These are phyloP conservation scores for Mugil cephalus DNA, from an alignment of 2,113 vertebrate genomes.

Conservation along the genomic window DNA sequence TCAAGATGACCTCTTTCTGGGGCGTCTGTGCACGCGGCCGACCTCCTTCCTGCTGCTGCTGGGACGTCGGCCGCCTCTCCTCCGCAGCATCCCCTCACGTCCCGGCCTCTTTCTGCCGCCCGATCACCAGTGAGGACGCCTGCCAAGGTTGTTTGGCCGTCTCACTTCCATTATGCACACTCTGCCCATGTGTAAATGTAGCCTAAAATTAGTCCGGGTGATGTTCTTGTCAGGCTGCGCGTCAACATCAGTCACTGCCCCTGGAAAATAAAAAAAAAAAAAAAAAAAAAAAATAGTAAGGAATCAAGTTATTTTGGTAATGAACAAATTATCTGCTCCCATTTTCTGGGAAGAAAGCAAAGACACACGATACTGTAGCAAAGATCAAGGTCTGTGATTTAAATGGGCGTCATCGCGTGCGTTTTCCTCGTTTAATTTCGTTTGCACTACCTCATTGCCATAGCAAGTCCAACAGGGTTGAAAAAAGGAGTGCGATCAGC, in stretches of 20 bases:
- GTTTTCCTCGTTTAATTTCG: slow-evolving; percentile 22
- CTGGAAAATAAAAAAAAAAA: slow-evolving; percentile 14
- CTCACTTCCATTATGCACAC: slow-evolving; percentile 5
- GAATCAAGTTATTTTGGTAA: slow-evolving; percentile 26
- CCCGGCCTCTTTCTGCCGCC: slow-evolving; percentile 37
- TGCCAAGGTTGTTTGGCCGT: not conserved
- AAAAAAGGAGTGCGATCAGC: slow-evolving; percentile 33
- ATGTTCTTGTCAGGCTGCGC: slow-evolving; percentile 7
- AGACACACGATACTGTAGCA: slow-evolving; percentile 79
- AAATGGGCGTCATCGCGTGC: slow-evolving; percentile 36
- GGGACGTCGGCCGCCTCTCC: slow-evolving; percentile 32
- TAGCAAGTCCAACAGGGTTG: slow-evolving; percentile 40
- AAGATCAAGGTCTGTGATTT: slow-evolving; percentile 71
- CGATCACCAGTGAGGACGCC: slow-evolving; percentile 22
- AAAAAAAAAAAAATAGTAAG: slow-evolving; percentile 22
- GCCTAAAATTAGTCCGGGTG: not conserved
- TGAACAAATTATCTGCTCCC: slow-evolving; percentile 34
- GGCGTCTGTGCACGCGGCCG: slow-evolving; percentile 28
- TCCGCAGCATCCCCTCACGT: not conserved
- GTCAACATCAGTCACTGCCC: slow-evolving; percentile 14
- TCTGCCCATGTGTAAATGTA: slow-evolving; percentile 21
- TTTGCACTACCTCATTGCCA: slow-evolving; percentile 75
- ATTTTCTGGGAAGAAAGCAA: slow-evolving; percentile 41
- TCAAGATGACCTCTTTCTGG: slow-evolving; percentile 52
- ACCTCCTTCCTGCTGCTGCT: slow-evolving; percentile 31